Evolutionary conservation across 2,797 vertebrate species (phyloP), one percentile per base, ranked within the genome.

Genomic region (Clarias fuscus): DNA sequence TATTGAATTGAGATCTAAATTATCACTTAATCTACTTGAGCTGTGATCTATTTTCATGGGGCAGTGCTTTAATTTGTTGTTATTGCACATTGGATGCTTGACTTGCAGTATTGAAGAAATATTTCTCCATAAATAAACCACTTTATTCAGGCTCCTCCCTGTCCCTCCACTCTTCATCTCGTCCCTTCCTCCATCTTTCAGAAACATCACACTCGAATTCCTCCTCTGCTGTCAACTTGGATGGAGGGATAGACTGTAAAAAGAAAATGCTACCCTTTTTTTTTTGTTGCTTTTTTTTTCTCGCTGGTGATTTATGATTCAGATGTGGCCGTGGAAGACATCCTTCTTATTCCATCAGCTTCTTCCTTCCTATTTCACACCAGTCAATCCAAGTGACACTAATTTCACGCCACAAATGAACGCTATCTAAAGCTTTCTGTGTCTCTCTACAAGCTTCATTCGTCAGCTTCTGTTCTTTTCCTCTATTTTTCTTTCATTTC

Each of bases 21-120:
- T 93, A 94, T 94, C 93, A 90, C 92, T 94, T 94, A 93, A 95
- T 95, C 94, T 92, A 89, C 92, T 95, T 95, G 92, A 85, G 88
- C 87, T 85, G 37, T 92, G 93, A 94, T 95, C 91, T 93, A 92
- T 94, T 92, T 92, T 91, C 91, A 88, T 61, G 86, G 85, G 70
- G 77, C 89, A 87, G 89, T 80, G 86, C 90, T 89, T 87, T 90
- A 88, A 91, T 91, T 92, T 89, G 89, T 86, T 87, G 88, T 80
- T 92, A 87, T 89, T 89, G 86, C 84, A 30, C 83, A 88, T 27
- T 85, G 84, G 86, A 75, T 77, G 82, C 82, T 89, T 85, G 67
- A 84, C 88, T 87, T 85, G 89, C 83, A 86, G 88, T 85, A 88
- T 88, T 88, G 83, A 85, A 89, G 89, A 90, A 88, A 93, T 88